Evolutionary conservation across 2,888 invertebrate species (phyloP).

Genomic region (Taenaris catops): DNA sequence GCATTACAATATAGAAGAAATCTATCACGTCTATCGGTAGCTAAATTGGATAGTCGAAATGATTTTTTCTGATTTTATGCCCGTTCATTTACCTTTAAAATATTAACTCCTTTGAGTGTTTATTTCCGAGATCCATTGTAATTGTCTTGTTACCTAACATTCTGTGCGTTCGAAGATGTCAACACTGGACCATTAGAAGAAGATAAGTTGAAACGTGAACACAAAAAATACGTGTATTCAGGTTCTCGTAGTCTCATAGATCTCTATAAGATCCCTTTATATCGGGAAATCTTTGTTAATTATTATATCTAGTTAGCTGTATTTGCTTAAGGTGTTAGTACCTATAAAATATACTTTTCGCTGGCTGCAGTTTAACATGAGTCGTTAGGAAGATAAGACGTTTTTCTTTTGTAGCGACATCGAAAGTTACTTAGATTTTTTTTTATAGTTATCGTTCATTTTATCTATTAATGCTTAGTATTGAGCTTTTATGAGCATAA

Average conservation of each 20-base stretch:
- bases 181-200: constrained; percentile 16
- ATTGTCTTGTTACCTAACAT: constrained; percentile 13
- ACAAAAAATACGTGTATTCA: constrained; percentile 7
- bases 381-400: constrained; percentile 1
- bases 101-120: no score
- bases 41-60: not conserved
- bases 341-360: not conserved
- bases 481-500: constrained; percentile 19
- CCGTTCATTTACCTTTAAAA: no score
- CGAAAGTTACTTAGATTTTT: constrained; percentile 11
- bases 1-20: no score
- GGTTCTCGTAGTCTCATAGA: constrained; percentile 18
- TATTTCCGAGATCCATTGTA: no score
- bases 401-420: constrained; percentile 7
- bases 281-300: constrained; percentile 14
- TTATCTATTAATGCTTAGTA: constrained; percentile 13
- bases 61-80: not conserved
- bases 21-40: no score
- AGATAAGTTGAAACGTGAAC: not conserved
- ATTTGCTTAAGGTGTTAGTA: constrained; percentile 13
- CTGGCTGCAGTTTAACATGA: constrained; percentile 8
- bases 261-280: constrained; percentile 19
- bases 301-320: constrained; percentile 16
- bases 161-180: constrained; percentile 1
- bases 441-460: constrained; percentile 11